Evolutionary conservation across 23 tunicate genomes (phyloP).

Genomic region (Styela clava): DNA sequence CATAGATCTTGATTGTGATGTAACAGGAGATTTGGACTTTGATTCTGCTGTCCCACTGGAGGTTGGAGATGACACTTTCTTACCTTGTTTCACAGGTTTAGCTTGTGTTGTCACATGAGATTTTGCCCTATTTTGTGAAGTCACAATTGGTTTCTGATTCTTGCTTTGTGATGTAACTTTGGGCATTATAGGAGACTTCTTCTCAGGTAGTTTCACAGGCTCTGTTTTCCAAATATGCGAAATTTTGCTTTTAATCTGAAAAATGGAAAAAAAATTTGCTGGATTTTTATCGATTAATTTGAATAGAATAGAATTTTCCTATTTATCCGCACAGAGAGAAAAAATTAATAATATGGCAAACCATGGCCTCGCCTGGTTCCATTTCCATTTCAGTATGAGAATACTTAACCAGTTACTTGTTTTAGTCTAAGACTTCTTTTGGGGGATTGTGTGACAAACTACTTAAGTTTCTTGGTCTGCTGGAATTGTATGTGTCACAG

Average conservation of each 20-base stretch:
- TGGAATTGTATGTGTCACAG: too few species aligned
- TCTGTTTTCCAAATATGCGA: conserved; percentile 54
- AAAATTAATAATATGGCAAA: too few species aligned
- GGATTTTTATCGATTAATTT: too few species aligned
- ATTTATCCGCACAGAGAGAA: too few species aligned
- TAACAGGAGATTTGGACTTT: background rate
- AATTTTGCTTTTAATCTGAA: conserved; percentile 53
- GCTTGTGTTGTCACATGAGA: background rate
- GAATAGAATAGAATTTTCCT: too few species aligned
- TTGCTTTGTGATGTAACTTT: background rate
- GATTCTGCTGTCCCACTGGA: background rate
- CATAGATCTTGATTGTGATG: conserved; percentile 5
- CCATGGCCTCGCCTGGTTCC: too few species aligned
- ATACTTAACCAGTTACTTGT: too few species aligned
- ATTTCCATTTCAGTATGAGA: too few species aligned
- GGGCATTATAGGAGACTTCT: background rate
- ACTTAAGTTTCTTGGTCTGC: too few species aligned
- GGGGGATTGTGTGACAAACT: too few species aligned
- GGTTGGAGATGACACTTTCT: background rate
- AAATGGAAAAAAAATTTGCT: background rate
- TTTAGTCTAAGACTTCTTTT: too few species aligned
- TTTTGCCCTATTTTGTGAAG: background rate
- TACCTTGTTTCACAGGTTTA: background rate
- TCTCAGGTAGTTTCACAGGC: background rate
- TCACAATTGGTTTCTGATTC: background rate